Conservation (phyloP, 1,140 invertebrate species). For the Samia ricini region DNA sequence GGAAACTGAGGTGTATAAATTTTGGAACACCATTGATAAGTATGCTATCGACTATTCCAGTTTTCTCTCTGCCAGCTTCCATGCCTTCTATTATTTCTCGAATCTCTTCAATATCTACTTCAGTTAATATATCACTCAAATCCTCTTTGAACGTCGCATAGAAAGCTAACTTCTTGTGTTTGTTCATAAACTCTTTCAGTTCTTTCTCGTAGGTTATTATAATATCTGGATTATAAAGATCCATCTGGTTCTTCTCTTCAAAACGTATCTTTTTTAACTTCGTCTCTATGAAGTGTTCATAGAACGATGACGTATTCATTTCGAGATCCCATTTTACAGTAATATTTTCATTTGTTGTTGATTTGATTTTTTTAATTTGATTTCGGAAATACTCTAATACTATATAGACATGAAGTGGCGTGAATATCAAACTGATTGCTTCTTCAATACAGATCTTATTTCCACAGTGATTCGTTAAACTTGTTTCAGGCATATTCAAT, state of each 20-base stretch:
- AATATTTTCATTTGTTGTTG: not conserved
- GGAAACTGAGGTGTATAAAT: not conserved
- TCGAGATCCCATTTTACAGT: not conserved
- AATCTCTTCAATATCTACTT: not conserved
- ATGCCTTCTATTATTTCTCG: not conserved
- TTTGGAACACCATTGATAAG: not conserved
- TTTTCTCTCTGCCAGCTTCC: not conserved
- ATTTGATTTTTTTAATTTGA: not conserved
- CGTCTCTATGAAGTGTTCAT: not conserved
- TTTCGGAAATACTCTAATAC: not conserved
- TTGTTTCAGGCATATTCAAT: not conserved
- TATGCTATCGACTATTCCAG: not conserved
- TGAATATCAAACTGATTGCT: not conserved
- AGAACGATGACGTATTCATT: not conserved
- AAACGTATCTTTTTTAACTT: not conserved
- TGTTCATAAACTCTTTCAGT: not conserved
- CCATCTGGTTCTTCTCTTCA: constrained; percentile 11
- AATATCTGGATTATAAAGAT: constrained; percentile 11
- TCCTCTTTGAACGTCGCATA: not conserved
- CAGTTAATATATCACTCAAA: not conserved
- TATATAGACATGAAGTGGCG: not conserved
- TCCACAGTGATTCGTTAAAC: not conserved
- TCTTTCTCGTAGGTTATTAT: not conserved
- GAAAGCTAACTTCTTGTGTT: not conserved
- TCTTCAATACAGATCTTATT: not conserved